Conservation (phyloP, 2,113 vertebrate genomes). For the Connochaetes taurinus region DNA sequence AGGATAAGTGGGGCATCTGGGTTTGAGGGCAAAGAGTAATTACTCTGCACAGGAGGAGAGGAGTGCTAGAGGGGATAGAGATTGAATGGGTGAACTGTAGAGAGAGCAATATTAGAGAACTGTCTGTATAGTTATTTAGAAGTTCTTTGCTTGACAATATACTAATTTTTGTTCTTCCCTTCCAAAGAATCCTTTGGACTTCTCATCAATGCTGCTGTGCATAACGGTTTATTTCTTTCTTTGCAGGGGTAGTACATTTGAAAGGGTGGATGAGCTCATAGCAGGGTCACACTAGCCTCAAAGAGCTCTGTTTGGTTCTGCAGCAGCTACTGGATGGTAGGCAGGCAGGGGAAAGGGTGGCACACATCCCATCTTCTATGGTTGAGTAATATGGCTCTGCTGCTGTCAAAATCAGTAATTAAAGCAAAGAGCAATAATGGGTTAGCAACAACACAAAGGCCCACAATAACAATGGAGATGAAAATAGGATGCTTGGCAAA, state of each 20-base stretch:
- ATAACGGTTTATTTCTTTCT: neutral
- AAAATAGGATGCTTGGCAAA: neutral
- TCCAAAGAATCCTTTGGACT: neutral
- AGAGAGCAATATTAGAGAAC: neutral
- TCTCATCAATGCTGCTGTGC: neutral
- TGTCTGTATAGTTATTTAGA: neutral
- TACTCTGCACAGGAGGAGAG: neutral
- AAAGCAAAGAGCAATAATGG: conserved; percentile 39
- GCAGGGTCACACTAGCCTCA: neutral
- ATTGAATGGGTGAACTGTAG: neutral
- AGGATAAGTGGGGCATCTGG: neutral
- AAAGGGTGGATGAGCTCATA: neutral
- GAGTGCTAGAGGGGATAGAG: neutral
- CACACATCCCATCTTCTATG: neutral
- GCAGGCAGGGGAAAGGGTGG: neutral
- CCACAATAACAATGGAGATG: neutral
- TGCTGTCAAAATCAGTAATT: conserved; percentile 41
- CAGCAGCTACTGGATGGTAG: neutral
- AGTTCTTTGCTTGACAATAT: neutral
- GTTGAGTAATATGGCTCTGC: neutral
- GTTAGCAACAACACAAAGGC: conserved; percentile 26
- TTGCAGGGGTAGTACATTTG: neutral
- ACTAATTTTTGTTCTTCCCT: neutral
- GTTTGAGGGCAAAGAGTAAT: neutral
- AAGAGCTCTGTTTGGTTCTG: neutral